These are phyloP conservation scores for Penelope pileata DNA, from an alignment of 2,113 vertebrate genomes.

Conservation along the genomic window DNA sequence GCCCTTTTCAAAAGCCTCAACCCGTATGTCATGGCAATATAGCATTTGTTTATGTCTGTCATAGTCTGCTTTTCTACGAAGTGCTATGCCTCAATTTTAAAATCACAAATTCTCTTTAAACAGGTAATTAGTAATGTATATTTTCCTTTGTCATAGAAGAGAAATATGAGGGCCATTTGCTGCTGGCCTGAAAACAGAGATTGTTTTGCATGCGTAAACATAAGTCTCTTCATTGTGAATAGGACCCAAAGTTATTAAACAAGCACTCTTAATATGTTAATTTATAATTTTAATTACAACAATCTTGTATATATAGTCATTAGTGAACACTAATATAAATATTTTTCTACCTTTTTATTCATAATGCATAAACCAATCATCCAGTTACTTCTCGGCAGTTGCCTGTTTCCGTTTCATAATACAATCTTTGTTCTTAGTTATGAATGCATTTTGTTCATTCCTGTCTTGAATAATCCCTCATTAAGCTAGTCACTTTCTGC, in stretches of 20 bases:
- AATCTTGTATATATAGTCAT: slow-evolving; percentile 83
- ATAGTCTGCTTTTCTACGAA: slow-evolving; percentile 48
- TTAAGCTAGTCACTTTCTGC: slow-evolving; percentile 83
- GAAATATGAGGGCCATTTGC: slow-evolving; percentile 51
- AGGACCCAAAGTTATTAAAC: slow-evolving; percentile 82
- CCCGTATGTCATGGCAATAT: background rate
- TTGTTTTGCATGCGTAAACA: slow-evolving; percentile 78
- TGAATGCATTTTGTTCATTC: slow-evolving; percentile 82
- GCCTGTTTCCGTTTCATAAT: slow-evolving; percentile 79
- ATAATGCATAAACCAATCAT: slow-evolving; percentile 85
- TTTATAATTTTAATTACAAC: slow-evolving; percentile 86
- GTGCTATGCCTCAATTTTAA: slow-evolving; percentile 34
- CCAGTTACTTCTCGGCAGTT: slow-evolving; percentile 78
- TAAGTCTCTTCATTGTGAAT: slow-evolving; percentile 75
- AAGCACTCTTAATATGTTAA: slow-evolving; percentile 85
- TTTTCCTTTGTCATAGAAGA: slow-evolving; percentile 54
- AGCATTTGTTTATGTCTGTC: slow-evolving; percentile 38
- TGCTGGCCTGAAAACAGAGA: slow-evolving; percentile 60
- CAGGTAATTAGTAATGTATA: slow-evolving; percentile 51
- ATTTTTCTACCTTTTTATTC: slow-evolving; percentile 86
- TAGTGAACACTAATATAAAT: slow-evolving; percentile 86
- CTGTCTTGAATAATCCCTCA: slow-evolving; percentile 84
- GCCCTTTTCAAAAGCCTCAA: slow-evolving; percentile 13
- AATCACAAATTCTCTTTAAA: slow-evolving; percentile 36
- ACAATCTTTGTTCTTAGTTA: slow-evolving; percentile 84